Evolutionary conservation across 1,140 invertebrate species (phyloP).

Genomic region (Nylanderia fulva): DNA sequence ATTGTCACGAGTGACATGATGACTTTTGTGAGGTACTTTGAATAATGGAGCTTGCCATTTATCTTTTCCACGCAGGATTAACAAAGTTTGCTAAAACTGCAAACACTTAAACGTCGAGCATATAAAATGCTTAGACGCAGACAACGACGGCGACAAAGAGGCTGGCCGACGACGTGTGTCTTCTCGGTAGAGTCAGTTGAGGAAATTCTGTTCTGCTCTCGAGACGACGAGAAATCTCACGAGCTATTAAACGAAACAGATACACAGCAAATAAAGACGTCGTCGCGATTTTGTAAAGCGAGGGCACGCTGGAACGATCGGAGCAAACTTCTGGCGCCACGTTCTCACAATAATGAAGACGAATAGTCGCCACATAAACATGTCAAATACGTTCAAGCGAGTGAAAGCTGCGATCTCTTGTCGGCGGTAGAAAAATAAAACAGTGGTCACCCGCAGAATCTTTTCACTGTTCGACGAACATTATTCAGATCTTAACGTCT

Average conservation of each 20-base stretch:
- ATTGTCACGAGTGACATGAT: not conserved
- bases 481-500: not conserved
- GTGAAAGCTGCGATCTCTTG: conserved; percentile 17
- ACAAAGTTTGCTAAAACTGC: not conserved
- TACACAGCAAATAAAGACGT: conserved; percentile 40
- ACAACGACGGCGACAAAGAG: not conserved
- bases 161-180: too few relatives aligned
- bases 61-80: not conserved
- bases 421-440: conserved; percentile 15
- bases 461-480: not conserved
- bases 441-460: not conserved
- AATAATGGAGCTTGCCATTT: not conserved
- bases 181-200: not conserved
- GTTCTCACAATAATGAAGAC: conserved; percentile 32
- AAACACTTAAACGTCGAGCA: not conserved
- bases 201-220: conserved; percentile 8
- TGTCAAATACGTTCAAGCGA: conserved; percentile 21
- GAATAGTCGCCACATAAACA: conserved; percentile 35
- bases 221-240: conserved; percentile 13
- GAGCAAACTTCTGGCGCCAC: conserved; percentile 21
- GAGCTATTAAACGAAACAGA: conserved; percentile 19
- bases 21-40: not conserved
- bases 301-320: not conserved
- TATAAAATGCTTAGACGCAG: conserved; percentile 13
- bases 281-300: conserved; percentile 3